Evolutionary conservation across 2,797 vertebrate genomes (phyloP), one percentile per base, ranked within the genome.

Genomic region (Bradypodion ventrale): DNA sequence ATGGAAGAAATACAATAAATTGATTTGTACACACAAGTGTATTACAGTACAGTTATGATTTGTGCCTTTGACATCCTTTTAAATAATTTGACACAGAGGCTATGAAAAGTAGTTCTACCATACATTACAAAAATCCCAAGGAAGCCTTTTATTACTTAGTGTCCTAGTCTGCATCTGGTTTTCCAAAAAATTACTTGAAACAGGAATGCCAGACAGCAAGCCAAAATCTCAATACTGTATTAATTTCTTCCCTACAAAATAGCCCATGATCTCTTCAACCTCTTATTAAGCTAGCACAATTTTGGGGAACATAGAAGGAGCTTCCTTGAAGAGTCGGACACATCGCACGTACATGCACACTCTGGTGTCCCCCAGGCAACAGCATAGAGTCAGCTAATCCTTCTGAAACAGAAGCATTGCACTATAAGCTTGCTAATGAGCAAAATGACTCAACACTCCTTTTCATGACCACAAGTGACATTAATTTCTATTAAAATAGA

Each of bases 31-130:
- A 65, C 40, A 10, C 16, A 32, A 44, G 9, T 25, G 42, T 7
- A 42, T 63, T 75, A 62, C 8, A 60, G 40, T 21, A 59, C 15
- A 46, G 49, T n/a, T 8, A 52, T 29, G 4, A 35, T 65, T 69
- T 59, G 10, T 77, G 37, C 63, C 10, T 3, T 27, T 56, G 65
- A 73, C 65, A 35, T 56, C 56, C 79, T 44, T 42, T 75, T 35
- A 6, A 13, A 73, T 21, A 79, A 21, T 49, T 59, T 87, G 60
- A 68, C 37, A 82, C 82, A 88, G 87, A 87, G 46, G 42, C 27
- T 83, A 90, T 82, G 88, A 89, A 78, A 76, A 15, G 7, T 82
- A 83, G 66, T 83, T 77, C 9, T 65, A 79, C 65, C 78, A 88
- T 83, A 77, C 42, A 70, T 86, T 82, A 79, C 0, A 0, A 81